phyloP scores from a whole-genome alignment of 2,113 vertebrate genomes.

The Picathartes gymnocephalus region DNA sequence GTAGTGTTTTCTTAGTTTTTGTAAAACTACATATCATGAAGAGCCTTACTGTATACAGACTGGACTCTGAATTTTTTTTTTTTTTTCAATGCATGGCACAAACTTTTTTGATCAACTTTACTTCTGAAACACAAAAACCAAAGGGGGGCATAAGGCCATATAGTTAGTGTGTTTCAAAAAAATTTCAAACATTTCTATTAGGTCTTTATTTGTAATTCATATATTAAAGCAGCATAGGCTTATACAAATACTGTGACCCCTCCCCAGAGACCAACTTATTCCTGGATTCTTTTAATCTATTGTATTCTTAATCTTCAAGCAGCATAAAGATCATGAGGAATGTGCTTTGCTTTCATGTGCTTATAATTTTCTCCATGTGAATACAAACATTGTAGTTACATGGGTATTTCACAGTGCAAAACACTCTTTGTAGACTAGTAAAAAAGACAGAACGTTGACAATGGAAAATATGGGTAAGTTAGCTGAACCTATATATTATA shows the following conservation, averaged over 20 bases:
- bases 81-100: not conserved
- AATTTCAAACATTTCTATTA: not conserved
- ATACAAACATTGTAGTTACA: slow-evolving; percentile 34
- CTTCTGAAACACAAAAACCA: not conserved
- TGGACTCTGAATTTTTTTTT: not conserved
- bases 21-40: not conserved
- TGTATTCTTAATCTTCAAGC: slow-evolving; percentile 57
- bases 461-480: not conserved
- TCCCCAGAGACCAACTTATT: slow-evolving; percentile 1
- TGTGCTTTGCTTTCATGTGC: slow-evolving; percentile 45
- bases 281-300: slow-evolving; percentile 55
- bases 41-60: not conserved
- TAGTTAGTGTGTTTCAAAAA: not conserved
- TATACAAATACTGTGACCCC: not conserved
- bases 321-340: slow-evolving; percentile 39
- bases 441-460: not conserved
- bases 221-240: not conserved
- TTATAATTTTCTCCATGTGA: slow-evolving; percentile 26
- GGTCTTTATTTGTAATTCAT: not conserved
- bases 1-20: not conserved
- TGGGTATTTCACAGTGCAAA: not conserved
- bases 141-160: not conserved
- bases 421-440: not conserved
- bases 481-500: not conserved
- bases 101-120: not conserved